A percentile compares a stretch with the other conserved stretches of the same genome.
Evolutionary conservation across 2,113 vertebrate species (phyloP).

Genomic region (Pionites leucogaster): DNA sequence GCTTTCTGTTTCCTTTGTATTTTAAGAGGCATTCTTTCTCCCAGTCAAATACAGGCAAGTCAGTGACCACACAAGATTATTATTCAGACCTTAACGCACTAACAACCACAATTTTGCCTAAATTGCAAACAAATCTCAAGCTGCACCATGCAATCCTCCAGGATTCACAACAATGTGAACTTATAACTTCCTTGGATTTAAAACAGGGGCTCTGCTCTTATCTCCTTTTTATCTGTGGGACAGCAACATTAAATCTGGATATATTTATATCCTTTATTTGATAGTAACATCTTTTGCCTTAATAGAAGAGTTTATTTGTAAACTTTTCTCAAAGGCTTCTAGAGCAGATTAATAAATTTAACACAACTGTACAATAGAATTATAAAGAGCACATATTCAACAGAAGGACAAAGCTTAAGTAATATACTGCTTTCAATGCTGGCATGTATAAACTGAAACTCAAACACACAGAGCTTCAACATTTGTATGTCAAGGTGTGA

Average conservation of each 20-base stretch:
- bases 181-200: not conserved
- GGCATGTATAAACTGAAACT: not conserved
- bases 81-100: not conserved
- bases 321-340: not conserved
- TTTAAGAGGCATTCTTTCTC: not conserved
- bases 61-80: not conserved
- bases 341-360: not conserved
- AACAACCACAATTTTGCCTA: not conserved
- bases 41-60: not conserved
- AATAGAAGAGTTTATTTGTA: not conserved
- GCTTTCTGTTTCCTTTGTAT: not conserved
- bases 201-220: not conserved
- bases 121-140: not conserved
- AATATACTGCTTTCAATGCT: rapidly evolving
- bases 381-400: not conserved
- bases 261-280: not conserved
- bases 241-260: not conserved
- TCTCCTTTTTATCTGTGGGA: not conserved
- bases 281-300: not conserved
- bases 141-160: not conserved
- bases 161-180: not conserved
- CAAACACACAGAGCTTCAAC: not conserved
- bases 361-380: rapidly evolving
- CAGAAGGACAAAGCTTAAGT: not conserved
- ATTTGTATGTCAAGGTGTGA: not conserved